Conservation (phyloP, 1,140 invertebrate genomes). For the Chelonus insularis region DNA sequence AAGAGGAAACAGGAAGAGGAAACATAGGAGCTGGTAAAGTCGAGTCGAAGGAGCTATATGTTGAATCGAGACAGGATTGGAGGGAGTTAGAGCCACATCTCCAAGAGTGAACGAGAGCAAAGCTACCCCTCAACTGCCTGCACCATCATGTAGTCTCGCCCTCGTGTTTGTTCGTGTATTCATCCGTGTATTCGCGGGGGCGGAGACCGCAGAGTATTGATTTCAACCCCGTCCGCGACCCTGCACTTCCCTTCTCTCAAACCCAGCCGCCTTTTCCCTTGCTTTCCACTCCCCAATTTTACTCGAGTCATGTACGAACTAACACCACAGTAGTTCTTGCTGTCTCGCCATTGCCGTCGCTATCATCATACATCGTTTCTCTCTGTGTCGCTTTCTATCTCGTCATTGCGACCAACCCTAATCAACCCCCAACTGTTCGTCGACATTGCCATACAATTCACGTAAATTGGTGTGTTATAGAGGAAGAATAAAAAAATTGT, state of each 20-base stretch:
- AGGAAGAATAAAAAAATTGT: constrained; percentile 10
- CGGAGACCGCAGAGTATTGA: constrained; percentile 59
- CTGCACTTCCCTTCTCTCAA: constrained; percentile 28
- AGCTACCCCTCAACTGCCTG: constrained; percentile 3
- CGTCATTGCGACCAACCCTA: constrained; percentile 18
- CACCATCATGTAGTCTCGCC: constrained; percentile 19
- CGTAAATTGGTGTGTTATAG: constrained; percentile 17
- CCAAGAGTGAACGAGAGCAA: constrained; percentile 12
- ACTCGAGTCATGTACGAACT: constrained; percentile 1
- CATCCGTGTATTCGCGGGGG: constrained; percentile 49
- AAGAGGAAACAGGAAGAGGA: constrained; percentile 23
- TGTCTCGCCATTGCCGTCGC: constrained; percentile 12
- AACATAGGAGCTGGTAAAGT: constrained; percentile 8
- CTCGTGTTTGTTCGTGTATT: constrained; percentile 50
- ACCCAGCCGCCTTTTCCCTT: constrained; percentile 35
- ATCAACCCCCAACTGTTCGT: constrained; percentile 10
- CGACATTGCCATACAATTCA: neutral
- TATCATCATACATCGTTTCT: neutral
- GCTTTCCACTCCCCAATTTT: constrained; percentile 16
- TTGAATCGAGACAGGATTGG: neutral
- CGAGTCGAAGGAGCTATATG: constrained; percentile 1
- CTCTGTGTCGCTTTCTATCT: neutral
- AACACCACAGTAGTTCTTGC: neutral
- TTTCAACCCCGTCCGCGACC: constrained; percentile 42
- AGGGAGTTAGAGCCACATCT: constrained; percentile 6